Conservation (phyloP, 2,888 invertebrate species). For the Drosophila parthenogenetica region DNA sequence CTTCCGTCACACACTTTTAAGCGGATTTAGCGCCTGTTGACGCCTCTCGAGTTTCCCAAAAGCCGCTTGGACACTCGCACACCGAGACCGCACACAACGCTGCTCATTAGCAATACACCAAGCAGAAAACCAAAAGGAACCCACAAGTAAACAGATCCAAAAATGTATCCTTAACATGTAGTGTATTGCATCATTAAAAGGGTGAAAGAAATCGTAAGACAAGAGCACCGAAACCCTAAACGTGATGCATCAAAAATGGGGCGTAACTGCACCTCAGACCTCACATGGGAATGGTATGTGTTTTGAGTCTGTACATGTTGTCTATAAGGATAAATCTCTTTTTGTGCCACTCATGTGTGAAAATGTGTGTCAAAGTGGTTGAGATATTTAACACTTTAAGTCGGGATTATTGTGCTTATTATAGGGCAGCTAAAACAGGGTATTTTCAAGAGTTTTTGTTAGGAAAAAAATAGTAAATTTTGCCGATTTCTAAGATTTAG, state of each 20-base stretch:
- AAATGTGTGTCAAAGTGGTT: slow-evolving; percentile 45
- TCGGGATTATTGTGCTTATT: slow-evolving; percentile 6
- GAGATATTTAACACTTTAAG: slow-evolving; percentile 48
- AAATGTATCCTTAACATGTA: slow-evolving; percentile 38
- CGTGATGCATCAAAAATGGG: slow-evolving; percentile 58
- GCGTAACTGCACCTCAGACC: slow-evolving; percentile 58
- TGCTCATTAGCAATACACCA: slow-evolving; percentile 59
- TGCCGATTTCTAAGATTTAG: too few relatives aligned
- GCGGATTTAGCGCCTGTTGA: slow-evolving; percentile 83
- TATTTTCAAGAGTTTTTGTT: too few relatives aligned
- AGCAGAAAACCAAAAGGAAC: slow-evolving; percentile 18
- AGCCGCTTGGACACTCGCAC: slow-evolving; percentile 43
- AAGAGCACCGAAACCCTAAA: slow-evolving; percentile 66
- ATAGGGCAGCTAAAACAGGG: too few relatives aligned
- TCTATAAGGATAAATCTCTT: slow-evolving; percentile 29
- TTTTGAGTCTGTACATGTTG: slow-evolving; percentile 2
- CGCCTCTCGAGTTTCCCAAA: slow-evolving; percentile 82
- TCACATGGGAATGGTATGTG: slow-evolving; percentile 50
- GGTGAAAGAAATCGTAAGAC: slow-evolving; percentile 18
- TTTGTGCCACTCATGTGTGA: slow-evolving; percentile 46
- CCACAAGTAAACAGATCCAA: slow-evolving; percentile 7
- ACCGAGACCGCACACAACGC: slow-evolving; percentile 74
- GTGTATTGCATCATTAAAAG: slow-evolving; percentile 59
- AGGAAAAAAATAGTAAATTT: too few relatives aligned
- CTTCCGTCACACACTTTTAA: slow-evolving; percentile 70